Conservation (phyloP, 2,888 invertebrate species). For the Calameuta idolon region DNA sequence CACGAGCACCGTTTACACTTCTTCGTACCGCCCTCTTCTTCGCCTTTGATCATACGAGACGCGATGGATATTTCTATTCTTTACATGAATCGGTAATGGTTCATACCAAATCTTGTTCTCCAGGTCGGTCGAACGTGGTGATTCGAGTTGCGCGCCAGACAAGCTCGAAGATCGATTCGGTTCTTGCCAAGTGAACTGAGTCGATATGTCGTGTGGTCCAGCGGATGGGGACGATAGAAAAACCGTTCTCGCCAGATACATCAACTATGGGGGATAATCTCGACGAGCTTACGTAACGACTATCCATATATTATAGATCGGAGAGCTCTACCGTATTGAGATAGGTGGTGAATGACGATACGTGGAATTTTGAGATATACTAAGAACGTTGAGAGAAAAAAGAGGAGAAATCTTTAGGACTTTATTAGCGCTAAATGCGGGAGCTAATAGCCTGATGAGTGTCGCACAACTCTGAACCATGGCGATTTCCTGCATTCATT, state of each 20-base stretch:
- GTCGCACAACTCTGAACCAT: neutral
- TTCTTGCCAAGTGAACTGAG: neutral
- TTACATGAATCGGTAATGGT: neutral
- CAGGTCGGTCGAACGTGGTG: neutral
- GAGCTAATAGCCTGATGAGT: neutral
- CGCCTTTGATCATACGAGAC: neutral
- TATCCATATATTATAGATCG: neutral
- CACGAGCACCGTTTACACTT: neutral
- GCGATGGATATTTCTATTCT: neutral
- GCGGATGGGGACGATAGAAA: neutral
- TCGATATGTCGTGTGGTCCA: neutral
- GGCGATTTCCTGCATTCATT: neutral
- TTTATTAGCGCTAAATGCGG: neutral
- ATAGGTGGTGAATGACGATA: neutral
- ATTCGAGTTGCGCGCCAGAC: neutral
- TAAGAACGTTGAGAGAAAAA: neutral
- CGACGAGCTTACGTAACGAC: neutral
- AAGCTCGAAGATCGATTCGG: constrained; percentile 7
- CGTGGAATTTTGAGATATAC: neutral
- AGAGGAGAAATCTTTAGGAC: neutral
- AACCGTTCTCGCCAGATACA: neutral
- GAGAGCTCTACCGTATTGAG: neutral
- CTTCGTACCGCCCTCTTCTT: neutral
- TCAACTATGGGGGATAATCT: neutral
- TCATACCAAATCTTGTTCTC: neutral